Evolutionary conservation across 2,113 vertebrate genomes (phyloP).

Genomic region (Bubo scandiacus): DNA sequence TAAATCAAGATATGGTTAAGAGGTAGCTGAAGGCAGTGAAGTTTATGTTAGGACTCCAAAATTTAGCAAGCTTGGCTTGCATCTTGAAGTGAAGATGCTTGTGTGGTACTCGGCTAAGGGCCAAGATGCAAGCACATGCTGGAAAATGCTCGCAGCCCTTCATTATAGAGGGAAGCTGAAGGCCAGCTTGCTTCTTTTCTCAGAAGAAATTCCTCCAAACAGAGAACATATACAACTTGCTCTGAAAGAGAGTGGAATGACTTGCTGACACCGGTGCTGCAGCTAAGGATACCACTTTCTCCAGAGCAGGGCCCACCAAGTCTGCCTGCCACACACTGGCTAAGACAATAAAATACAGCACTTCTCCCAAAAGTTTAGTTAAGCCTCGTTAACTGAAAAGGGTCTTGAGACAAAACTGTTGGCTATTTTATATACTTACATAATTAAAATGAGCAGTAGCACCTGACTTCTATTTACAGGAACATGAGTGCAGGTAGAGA

Average conservation of each 20-base stretch:
- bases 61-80: neutral
- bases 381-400: neutral
- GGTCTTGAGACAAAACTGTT: neutral
- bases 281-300: neutral
- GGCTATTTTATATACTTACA: neutral
- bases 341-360: neutral
- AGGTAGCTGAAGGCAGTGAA: neutral
- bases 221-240: too few species aligned
- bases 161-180: neutral
- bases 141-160: accelerated
- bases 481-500: neutral
- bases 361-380: neutral
- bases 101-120: neutral
- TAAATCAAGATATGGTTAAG: neutral
- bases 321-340: neutral
- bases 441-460: neutral
- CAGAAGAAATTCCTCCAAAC: neutral
- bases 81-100: neutral
- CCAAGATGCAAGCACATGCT: neutral
- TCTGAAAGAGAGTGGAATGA: neutral
- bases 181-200: neutral
- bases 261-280: neutral
- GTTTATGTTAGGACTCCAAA: neutral
- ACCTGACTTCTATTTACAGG: neutral
- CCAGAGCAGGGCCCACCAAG: neutral